Conservation (phyloP, 2,888 invertebrate genomes). For the Callinectes sapidus region DNA sequence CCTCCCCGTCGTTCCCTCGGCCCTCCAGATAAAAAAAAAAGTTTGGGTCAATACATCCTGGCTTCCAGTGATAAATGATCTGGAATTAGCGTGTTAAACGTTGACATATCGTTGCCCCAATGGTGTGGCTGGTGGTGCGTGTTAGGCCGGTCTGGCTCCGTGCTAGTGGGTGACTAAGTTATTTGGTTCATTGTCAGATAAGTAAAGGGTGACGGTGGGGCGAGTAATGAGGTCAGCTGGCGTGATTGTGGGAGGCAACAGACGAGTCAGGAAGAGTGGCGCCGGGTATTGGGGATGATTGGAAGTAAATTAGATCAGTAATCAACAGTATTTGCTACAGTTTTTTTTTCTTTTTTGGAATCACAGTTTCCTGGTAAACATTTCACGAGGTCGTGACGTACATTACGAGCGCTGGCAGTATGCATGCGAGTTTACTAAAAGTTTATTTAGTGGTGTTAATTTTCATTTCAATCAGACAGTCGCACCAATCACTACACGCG, state of each 20-base stretch:
- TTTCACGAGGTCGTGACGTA: background rate
- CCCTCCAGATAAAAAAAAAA: background rate
- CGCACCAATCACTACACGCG: background rate
- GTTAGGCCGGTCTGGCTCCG: background rate
- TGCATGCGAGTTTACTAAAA: background rate
- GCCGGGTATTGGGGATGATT: background rate
- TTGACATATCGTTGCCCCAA: constrained; percentile 17
- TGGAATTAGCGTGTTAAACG: constrained; percentile 27
- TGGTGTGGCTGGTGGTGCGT: background rate
- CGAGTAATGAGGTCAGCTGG: constrained; percentile 10
- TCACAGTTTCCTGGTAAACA: constrained; percentile 22
- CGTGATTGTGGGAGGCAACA: background rate
- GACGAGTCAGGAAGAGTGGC: background rate
- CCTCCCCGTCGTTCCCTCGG: background rate
- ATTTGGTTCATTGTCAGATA: constrained; percentile 20
- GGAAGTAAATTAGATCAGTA: constrained; percentile 30
- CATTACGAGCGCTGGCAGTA: background rate
- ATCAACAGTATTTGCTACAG: constrained; percentile 20
- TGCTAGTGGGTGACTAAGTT: background rate
- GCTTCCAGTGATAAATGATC: constrained; percentile 7
- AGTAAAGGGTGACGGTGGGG: background rate
- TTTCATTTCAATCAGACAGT: background rate
- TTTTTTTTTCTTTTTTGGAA: background rate
- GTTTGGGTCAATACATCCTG: constrained; percentile 11
- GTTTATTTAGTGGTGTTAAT: constrained; percentile 8